Percentiles rank a stretch among this genome's conserved stretches.
Evolutionary conservation across 2,888 invertebrate genomes (phyloP).

Genomic region (Camptogramma bilineatum): DNA sequence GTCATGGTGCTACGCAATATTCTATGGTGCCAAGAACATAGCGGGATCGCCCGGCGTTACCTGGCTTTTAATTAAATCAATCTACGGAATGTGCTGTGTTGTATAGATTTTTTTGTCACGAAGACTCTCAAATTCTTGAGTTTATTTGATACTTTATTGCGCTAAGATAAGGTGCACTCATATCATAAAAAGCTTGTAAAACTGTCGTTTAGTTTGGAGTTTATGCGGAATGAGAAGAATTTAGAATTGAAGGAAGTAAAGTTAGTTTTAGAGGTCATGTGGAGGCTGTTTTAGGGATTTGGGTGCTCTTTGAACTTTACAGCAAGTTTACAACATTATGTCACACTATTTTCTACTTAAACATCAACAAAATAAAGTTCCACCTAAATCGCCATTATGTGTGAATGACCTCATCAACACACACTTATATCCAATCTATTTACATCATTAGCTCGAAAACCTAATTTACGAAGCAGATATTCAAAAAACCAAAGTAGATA

Average conservation of each 20-base stretch:
- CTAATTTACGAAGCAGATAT: no score
- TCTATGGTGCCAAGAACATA: slow-evolving; percentile 30
- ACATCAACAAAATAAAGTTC: no score
- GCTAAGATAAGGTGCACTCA: slow-evolving; percentile 28
- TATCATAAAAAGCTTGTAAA: slow-evolving; percentile 18
- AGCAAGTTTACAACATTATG: no score
- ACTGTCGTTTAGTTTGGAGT: slow-evolving; percentile 17
- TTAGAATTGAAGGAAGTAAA: slow-evolving; percentile 16
- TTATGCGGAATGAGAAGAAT: slow-evolving; percentile 18
- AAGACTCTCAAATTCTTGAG: slow-evolving; percentile 32
- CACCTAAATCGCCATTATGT: no score
- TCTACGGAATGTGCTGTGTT: slow-evolving; percentile 67
- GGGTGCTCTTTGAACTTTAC: neutral
- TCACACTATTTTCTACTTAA: no score
- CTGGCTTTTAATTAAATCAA: slow-evolving; percentile 64
- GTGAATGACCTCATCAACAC: no score
- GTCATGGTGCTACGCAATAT: slow-evolving; percentile 8
- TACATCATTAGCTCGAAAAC: no score
- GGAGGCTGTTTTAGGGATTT: neutral
- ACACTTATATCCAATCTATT: no score
- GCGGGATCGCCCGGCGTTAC: slow-evolving; percentile 47
- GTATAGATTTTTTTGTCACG: slow-evolving; percentile 50
- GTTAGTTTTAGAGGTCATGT: neutral
- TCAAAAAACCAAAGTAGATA: no score
- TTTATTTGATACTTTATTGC: slow-evolving; percentile 41